Conservation (phyloP, 2,113 vertebrate genomes). For the mouse (Mus musculus) region GRCm39 chr5:59476501-59477000, state of each 20-base stretch:
- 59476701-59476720: slow-evolving; percentile 42
- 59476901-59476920: slow-evolving; percentile 30
- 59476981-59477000: not conserved
- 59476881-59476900: slow-evolving; percentile 7
- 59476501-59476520: slow-evolving; percentile 56
- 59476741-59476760: slow-evolving; percentile 25
- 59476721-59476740: slow-evolving; percentile 30
- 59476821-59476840: slow-evolving; percentile 40
- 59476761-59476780: slow-evolving; percentile 57
- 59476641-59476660: slow-evolving; percentile 4
- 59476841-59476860: not conserved
- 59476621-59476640: slow-evolving; percentile 61
- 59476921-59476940: slow-evolving; percentile 31
- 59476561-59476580: slow-evolving; percentile 22
- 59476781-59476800: slow-evolving; percentile 19
- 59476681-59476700: not conserved
- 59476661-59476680: slow-evolving; percentile 33
- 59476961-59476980: slow-evolving; percentile 30
- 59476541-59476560: not conserved
- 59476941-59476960: not conserved
- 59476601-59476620: slow-evolving; percentile 64
- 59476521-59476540: slow-evolving; percentile 43
- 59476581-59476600: slow-evolving; percentile 50
- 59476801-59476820: slow-evolving; percentile 10
- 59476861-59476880: not conserved